Evolutionary conservation across 2,888 invertebrate genomes (phyloP).

Genomic region (Apotomis turbidana): DNA sequence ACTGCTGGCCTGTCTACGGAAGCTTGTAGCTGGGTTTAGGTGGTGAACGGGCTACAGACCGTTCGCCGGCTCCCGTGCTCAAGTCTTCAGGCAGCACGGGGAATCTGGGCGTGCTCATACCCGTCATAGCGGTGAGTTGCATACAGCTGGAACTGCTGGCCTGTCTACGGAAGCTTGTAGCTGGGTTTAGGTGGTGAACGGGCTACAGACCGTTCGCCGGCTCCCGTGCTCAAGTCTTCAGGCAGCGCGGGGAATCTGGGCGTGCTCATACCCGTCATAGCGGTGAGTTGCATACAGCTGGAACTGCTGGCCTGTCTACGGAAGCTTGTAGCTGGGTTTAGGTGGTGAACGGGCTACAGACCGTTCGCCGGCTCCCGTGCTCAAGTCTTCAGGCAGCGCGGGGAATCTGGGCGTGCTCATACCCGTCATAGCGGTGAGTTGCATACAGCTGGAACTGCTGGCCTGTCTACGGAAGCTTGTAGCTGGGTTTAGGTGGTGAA

Average conservation of each 20-base stretch:
- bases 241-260: conserved; percentile 98
- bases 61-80: conserved; percentile 70
- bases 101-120: conserved; percentile 98
- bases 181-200: background rate
- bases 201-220: conserved; percentile 56
- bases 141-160: too few species aligned
- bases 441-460: conserved; percentile 87
- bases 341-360: conserved; percentile 98
- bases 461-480: conserved; percentile 80
- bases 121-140: conserved; percentile 95
- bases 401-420: conserved; percentile 99
- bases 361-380: conserved; percentile 88
- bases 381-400: conserved; percentile 96
- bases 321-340: conserved; percentile 92
- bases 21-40: conserved; percentile 98
- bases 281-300: conserved; percentile 85
- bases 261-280: conserved; percentile 98
- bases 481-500: background rate
- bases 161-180: conserved; percentile 82
- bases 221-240: conserved; percentile 88
- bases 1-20: conserved; percentile 94
- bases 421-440: conserved; percentile 95
- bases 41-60: conserved; percentile 70
- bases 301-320: too few species aligned
- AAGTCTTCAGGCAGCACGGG: conserved; percentile 98